phyloP scores from a whole-genome alignment of 2,797 vertebrate genomes.

The Xenopus petersii region DNA sequence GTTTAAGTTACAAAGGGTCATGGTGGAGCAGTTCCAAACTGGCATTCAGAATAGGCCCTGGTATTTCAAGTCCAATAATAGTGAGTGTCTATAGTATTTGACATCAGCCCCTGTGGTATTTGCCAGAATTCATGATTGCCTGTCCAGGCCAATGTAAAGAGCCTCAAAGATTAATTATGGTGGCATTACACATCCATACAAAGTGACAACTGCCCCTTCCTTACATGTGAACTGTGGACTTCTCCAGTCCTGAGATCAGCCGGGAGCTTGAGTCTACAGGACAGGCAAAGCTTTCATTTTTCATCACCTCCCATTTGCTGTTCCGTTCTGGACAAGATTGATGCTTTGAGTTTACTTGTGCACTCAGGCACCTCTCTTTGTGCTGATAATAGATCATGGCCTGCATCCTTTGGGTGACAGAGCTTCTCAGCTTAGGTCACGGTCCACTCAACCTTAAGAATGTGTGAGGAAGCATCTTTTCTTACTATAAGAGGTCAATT shows the following conservation, averaged over 20 bases:
- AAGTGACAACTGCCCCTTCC: too few relatives aligned
- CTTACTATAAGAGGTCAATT: conserved; percentile 11
- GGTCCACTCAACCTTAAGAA: conserved; percentile 47
- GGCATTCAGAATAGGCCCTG: too few relatives aligned
- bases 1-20: too few relatives aligned
- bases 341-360: conserved; percentile 18
- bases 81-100: too few relatives aligned
- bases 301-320: conserved; percentile 34
- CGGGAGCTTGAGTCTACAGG: conserved; percentile 6
- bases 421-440: conserved; percentile 33
- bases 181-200: too few relatives aligned
- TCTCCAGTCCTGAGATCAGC: background rate
- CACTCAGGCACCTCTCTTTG: conserved; percentile 9
- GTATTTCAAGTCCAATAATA: too few relatives aligned
- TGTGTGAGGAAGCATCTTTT: conserved; percentile 33
- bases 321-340: conserved; percentile 33
- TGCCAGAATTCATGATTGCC: too few relatives aligned
- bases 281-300: conserved; percentile 24
- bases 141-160: too few relatives aligned
- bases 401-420: conserved; percentile 44
- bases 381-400: conserved; percentile 37
- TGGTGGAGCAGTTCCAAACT: too few relatives aligned
- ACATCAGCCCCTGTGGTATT: too few relatives aligned
- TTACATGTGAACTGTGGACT: background rate
- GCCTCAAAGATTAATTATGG: background rate